Evolutionary conservation across 1,140 invertebrate genomes (phyloP), one percentile per base, ranked within the genome.

Genomic region (Drosophila aff.): DNA sequence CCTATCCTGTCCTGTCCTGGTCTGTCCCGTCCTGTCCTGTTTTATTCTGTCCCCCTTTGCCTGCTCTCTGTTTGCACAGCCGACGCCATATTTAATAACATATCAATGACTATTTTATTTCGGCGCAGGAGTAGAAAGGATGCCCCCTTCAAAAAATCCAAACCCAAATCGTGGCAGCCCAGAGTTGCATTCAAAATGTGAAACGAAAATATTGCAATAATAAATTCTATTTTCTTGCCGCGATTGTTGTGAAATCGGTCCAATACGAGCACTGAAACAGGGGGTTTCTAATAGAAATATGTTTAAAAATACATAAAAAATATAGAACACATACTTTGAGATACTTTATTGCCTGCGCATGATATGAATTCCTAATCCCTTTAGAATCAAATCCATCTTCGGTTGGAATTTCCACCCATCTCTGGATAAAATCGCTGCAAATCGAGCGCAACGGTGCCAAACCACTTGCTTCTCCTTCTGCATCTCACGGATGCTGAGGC

Each of bases 71-170:
- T 81, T 82, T 82, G 65, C 61, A 79, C 76, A 83, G 55, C 23
- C 76, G 71, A 76, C 81, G 81, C 77, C 81, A 84, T 84, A 84
- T 84, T 84, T 84, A 84, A 84, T 84, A 84, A 80, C 81, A 83
- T 80, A 83, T 83, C 81, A 84, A 83, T 83, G 81, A 80, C 81
- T 84, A 80, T 83, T 83, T 80, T 65, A 84, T 80, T 73, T 72
- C 33, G 21, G 9, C 36, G 13, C 7, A 3, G 46, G 21, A 28
- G 15, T 15, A 36, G 31, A 26, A 23, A 53, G 18, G 6, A 11
- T 28, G 5, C 16, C 15, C 65, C n/a, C 23, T 23, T 40, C n/a
- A 47, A 72, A 58, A 31, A 47, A 15, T 26, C 23, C 23, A 26
- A 50, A 13, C 6, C 33, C 41, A 69, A 69, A 69, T 36, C 60